Conservation (phyloP, 2,888 invertebrate genomes). For the Cremastinae sp. region DNA sequence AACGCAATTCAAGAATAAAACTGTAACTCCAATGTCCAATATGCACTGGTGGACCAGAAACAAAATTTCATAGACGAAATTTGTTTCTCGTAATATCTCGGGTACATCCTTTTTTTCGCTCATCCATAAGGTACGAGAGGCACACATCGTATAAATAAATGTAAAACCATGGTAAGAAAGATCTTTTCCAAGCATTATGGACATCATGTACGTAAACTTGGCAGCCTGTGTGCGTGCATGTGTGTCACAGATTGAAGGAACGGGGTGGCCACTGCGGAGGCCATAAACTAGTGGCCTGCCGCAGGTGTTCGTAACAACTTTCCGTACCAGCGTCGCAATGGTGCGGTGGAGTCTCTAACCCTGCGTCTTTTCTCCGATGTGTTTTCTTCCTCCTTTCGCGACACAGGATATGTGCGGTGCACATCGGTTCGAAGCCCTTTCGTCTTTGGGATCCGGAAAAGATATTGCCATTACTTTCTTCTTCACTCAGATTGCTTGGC, state of each 20-base stretch:
- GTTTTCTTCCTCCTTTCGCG: background rate
- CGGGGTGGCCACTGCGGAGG: slow-evolving; percentile 59
- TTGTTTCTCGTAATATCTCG: background rate
- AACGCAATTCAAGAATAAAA: no score
- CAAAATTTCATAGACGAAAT: no score
- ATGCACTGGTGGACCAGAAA: background rate
- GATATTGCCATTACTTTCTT: slow-evolving; percentile 25
- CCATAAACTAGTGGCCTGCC: slow-evolving; percentile 71
- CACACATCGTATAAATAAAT: slow-evolving; percentile 16
- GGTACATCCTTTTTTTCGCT: background rate
- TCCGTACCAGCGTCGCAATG: slow-evolving; percentile 48
- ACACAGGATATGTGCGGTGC: slow-evolving; percentile 23
- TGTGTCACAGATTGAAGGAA: slow-evolving; percentile 31
- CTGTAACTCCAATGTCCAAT: no score
- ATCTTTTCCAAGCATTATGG: slow-evolving; percentile 36
- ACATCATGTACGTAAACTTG: background rate
- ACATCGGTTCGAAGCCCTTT: slow-evolving; percentile 32
- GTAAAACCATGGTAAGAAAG: slow-evolving; percentile 20
- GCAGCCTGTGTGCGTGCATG: slow-evolving; percentile 7
- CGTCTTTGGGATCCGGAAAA: slow-evolving; percentile 50
- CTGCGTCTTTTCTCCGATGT: slow-evolving; percentile 24
- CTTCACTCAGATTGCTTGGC: no score
- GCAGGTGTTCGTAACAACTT: slow-evolving; percentile 70
- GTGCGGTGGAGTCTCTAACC: slow-evolving; percentile 49
- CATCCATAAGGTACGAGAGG: slow-evolving; percentile 3